Base-by-base conservation (phyloP, 2,888 invertebrate genomes). In the Masnerella sp. region DNA sequence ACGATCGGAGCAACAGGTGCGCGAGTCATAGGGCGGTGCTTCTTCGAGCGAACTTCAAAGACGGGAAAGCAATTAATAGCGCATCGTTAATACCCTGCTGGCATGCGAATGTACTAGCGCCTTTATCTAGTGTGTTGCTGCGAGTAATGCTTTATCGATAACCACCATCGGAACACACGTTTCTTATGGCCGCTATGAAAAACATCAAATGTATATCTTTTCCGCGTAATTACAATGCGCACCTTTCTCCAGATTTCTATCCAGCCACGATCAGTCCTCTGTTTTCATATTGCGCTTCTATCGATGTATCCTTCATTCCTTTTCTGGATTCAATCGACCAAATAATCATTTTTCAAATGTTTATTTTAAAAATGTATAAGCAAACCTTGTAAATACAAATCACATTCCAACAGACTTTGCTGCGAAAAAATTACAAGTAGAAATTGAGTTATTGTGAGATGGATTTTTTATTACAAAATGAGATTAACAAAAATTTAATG, bases 61-160 rank as follows among this genome's bases (percentile, higher is more conserved):
- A 74, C 74, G 81, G 77, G 80, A 76, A 78, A 83, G 83, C 83
- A 83, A 83, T 83, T 83, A 83, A 83, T 83, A 83, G 81, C 78
- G 78, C 79, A 80, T 79, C 79, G 75, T 82, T 83, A 83, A 83
- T 82, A 82, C 79, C 75, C 78, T 77, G 79, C 79, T 83, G 81
- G 83, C 83, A 83, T 83, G 83, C 83, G 78, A 82, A 78, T 78
- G 59, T 58, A 75, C 68, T 75, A 73, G 77, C 69, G 74, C 78
- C 75, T 81, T 79, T 79, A 80, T 80, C 80, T 79, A 77, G 78
- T 74, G 68, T 77, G 69, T 72, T 74, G 51, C 68, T 68, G 32
- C 58, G 43, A 68, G 68, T 59, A 68, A 68, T 68, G 59, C 42
- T 58, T 68, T 68, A 68, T 68, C 68, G 51, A 59, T 68, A 58